phyloP scores from a whole-genome alignment of 1,140 invertebrate species.

The Scylla paramamosain region DNA sequence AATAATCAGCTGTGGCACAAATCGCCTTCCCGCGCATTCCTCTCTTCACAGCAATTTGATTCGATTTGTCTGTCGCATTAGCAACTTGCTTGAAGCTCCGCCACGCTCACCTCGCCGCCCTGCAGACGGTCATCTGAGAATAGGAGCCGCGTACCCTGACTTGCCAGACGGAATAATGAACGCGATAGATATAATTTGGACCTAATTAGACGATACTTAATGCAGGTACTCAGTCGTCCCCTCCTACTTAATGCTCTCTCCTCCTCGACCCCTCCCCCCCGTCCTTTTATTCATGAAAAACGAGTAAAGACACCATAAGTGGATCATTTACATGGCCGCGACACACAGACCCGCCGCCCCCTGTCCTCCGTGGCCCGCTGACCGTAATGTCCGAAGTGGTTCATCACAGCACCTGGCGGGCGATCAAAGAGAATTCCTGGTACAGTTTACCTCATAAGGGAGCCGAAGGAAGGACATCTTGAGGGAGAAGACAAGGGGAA shows the following conservation, averaged over 20 bases:
- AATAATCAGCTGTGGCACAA: not conserved
- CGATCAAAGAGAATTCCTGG: not conserved
- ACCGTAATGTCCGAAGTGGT: not conserved
- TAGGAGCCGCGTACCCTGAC: not conserved
- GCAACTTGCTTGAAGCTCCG: not conserved
- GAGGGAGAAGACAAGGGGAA: not conserved
- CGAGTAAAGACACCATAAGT: not conserved
- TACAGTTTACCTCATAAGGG: not conserved
- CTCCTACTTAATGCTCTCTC: not conserved
- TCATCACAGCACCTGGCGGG: not conserved
- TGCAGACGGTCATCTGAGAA: not conserved
- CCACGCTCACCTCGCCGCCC: not conserved
- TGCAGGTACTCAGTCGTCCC: not conserved
- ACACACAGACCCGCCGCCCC: not conserved
- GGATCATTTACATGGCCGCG: constrained; percentile 3
- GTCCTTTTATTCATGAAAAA: not conserved
- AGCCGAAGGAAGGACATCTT: not conserved
- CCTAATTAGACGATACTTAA: not conserved
- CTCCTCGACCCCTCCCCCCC: not conserved
- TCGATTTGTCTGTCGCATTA: not conserved
- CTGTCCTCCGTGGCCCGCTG: constrained; percentile 31
- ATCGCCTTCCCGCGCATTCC: not conserved
- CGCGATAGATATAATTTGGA: not conserved
- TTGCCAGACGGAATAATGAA: not conserved
- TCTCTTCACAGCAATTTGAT: not conserved